A percentile compares a stretch with the other conserved stretches of the same genome.
Evolutionary conservation across 2,888 invertebrate species (phyloP).

Genomic region (Drosophila subsilvestris): DNA sequence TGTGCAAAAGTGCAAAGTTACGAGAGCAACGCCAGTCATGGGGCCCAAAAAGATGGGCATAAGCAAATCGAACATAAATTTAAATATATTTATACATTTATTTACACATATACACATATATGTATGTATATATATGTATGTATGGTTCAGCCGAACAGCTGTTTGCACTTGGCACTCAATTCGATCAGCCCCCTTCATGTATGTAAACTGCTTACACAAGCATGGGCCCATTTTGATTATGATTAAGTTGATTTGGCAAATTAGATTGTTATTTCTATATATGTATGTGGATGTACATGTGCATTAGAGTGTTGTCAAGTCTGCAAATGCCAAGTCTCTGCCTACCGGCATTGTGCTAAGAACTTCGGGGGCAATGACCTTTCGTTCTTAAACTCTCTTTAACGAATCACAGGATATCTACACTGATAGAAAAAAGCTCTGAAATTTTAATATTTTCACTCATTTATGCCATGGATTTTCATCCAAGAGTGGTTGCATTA

Average conservation of each 20-base stretch:
- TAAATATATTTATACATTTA: slow-evolving; percentile 4
- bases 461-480: too few species aligned
- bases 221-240: not conserved
- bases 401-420: not conserved
- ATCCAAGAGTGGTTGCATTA: too few species aligned
- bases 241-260: not conserved
- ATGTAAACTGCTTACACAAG: not conserved
- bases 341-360: too few species aligned
- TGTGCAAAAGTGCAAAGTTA: slow-evolving; percentile 16
- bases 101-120: too few species aligned
- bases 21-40: slow-evolving; percentile 10
- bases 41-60: slow-evolving; percentile 1
- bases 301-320: not conserved
- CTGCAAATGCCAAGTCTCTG: not conserved
- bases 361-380: not conserved
- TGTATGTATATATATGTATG: not conserved
- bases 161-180: slow-evolving; percentile 10
- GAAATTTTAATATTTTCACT: too few species aligned
- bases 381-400: too few species aligned
- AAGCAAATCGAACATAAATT: slow-evolving; percentile 29
- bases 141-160: not conserved
- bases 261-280: not conserved
- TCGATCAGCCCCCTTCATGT: not conserved
- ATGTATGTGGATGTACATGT: not conserved
- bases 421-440: too few species aligned